A percentile compares a stretch with the other conserved stretches of the same genome.
Evolutionary conservation across 2,888 invertebrate species (phyloP).

Genomic region (Miltochrista miniata): DNA sequence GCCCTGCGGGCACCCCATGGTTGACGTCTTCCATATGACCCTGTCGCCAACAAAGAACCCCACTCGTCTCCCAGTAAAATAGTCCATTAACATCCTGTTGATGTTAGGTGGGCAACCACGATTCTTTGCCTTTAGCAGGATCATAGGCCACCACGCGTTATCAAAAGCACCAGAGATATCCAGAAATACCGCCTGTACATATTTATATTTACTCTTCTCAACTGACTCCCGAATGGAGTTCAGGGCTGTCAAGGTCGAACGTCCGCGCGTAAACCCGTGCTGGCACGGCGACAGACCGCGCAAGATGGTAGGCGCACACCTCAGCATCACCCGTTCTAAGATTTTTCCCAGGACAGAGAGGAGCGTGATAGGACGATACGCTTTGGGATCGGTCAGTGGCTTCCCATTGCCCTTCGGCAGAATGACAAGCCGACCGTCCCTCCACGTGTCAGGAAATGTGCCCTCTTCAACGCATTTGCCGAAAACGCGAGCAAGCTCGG

Average conservation of each 20-base stretch:
- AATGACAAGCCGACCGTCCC: conserved; percentile 11
- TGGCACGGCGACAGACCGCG: conserved; percentile 23
- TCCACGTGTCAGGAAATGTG: conserved; percentile 34
- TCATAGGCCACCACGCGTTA: conserved; percentile 50
- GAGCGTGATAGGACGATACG: background rate
- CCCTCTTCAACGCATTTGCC: conserved; percentile 12
- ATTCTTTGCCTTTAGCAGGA: conserved; percentile 36
- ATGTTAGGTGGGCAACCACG: conserved; percentile 6
- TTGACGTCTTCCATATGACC: background rate
- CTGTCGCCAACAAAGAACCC: conserved; percentile 12
- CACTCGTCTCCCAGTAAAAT: conserved; percentile 26
- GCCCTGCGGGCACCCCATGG: conserved; percentile 36
- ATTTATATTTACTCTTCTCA: conserved; percentile 23
- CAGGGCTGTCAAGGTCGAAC: conserved; percentile 37
- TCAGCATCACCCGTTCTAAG: conserved; percentile 31
- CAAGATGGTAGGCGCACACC: conserved; percentile 19
- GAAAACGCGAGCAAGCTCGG: conserved; percentile 1
- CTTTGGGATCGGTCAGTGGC: conserved; percentile 22
- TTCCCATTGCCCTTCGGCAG: too few species aligned
- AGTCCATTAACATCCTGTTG: background rate
- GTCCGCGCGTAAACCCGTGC: conserved; percentile 41
- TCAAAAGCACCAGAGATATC: conserved; percentile 49
- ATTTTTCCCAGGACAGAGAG: conserved; percentile 33
- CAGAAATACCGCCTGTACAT: background rate
- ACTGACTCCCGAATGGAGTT: conserved; percentile 42